These are phyloP conservation scores for Diplodus puntazzo DNA, from an alignment of 2,797 vertebrate species.

Conservation along the genomic window DNA sequence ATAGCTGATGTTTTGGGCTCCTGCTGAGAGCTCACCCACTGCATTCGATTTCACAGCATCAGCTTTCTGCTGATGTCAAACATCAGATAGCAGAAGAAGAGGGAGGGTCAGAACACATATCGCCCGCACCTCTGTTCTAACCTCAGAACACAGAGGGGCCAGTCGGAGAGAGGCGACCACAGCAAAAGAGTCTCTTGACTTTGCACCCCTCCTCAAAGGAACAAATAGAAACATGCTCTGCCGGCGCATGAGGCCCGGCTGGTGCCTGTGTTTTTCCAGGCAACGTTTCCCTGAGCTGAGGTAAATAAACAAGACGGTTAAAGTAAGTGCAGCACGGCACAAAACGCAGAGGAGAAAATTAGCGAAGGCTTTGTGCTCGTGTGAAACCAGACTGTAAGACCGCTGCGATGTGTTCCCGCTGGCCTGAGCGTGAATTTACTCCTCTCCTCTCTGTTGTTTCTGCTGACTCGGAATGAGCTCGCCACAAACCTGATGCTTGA, in stretches of 20 bases:
- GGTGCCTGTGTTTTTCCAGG: constrained; percentile 22
- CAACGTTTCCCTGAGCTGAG: constrained; percentile 18
- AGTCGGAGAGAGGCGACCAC: constrained; percentile 1
- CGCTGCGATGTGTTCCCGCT: constrained; percentile 27
- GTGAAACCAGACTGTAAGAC: constrained; percentile 25
- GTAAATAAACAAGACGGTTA: constrained; percentile 40
- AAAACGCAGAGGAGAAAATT: constrained; percentile 29
- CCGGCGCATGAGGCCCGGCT: constrained; percentile 2
- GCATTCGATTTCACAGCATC: constrained; percentile 72
- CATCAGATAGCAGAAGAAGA: constrained; percentile 39
- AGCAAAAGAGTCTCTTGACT: constrained; percentile 47
- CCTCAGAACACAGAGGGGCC: constrained; percentile 36
- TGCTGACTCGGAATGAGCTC: constrained; percentile 26
- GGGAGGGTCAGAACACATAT: constrained; percentile 55
- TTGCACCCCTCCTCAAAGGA: constrained; percentile 31
- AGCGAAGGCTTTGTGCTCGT: constrained; percentile 28
- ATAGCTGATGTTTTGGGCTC: constrained; percentile 58
- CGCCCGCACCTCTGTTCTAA: constrained; percentile 25
- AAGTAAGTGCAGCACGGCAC: constrained; percentile 19
- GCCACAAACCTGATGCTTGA: constrained; percentile 1
- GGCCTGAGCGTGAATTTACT: constrained; percentile 22
- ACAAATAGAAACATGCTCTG: constrained; percentile 29
- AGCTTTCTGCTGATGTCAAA: constrained; percentile 60
- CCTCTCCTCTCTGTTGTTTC: constrained; percentile 26
- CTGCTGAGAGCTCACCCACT: constrained; percentile 58